phyloP scores from a whole-genome alignment of 2,888 invertebrate genomes.

The Troides oblongomaculatus region DNA sequence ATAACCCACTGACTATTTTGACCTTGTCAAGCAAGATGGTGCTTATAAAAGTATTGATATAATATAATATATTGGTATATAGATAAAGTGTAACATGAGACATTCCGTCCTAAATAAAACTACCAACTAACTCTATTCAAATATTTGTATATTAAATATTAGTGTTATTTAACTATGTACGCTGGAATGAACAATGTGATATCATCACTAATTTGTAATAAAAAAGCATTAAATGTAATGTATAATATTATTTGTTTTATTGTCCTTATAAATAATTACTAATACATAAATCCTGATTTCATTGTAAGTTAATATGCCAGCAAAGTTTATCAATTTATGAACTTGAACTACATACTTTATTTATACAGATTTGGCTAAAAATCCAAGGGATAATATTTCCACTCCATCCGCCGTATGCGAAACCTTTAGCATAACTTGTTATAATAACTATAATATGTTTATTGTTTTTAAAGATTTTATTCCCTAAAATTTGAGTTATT shows the following conservation, averaged over 20 bases:
- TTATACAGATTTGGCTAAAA: too few relatives aligned
- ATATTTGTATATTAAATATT: neutral
- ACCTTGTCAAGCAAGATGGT: neutral
- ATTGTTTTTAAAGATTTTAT: too few relatives aligned
- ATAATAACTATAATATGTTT: too few relatives aligned
- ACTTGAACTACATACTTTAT: too few relatives aligned
- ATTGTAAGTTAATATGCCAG: too few relatives aligned
- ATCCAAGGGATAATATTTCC: too few relatives aligned
- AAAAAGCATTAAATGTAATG: slow-evolving; percentile 6
- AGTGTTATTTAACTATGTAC: neutral
- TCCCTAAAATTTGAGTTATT: too few relatives aligned
- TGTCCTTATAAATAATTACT: neutral
- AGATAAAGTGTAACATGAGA: neutral
- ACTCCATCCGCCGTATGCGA: too few relatives aligned
- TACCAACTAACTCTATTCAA: neutral
- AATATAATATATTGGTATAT: neutral
- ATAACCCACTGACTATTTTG: neutral
- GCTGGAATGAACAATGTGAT: slow-evolving; percentile 15
- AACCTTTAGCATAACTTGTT: too few relatives aligned
- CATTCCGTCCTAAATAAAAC: neutral
- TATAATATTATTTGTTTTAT: neutral
- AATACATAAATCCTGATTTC: too few relatives aligned
- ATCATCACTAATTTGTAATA: slow-evolving; percentile 14
- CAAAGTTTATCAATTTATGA: too few relatives aligned
- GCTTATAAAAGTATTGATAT: neutral